Percentiles rank a stretch among this genome's conserved stretches.
Conservation (phyloP, 1,140 invertebrate species). For the Scaptomyza hsui region DNA sequence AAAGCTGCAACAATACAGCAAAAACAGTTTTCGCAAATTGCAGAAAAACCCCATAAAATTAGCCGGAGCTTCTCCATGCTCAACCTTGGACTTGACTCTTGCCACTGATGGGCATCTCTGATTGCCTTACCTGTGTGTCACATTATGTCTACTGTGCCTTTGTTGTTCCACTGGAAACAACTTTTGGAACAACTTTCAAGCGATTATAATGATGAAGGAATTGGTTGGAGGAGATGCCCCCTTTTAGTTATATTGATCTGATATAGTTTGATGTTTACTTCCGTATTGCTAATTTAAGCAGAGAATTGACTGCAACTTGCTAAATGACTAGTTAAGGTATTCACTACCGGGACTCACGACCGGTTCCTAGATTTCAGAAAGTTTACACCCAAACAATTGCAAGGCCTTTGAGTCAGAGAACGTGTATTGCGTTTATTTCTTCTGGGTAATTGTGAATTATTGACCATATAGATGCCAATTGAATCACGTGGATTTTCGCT, state of each 20-base stretch:
- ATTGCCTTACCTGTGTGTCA: slow-evolving; percentile 7
- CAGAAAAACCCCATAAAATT: slow-evolving; percentile 29
- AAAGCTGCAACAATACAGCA: slow-evolving; percentile 4
- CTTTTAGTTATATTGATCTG: slow-evolving; percentile 43
- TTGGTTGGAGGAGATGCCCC: slow-evolving; percentile 16
- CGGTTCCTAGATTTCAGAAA: slow-evolving; percentile 25
- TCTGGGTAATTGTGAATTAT: slow-evolving; percentile 22
- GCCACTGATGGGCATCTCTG: slow-evolving; percentile 27
- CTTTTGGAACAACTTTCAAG: slow-evolving; percentile 75
- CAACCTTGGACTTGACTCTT: slow-evolving; percentile 70
- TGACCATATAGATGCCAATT: background rate
- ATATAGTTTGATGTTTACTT: slow-evolving; percentile 45
- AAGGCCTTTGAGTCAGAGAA: background rate
- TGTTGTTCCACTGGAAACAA: slow-evolving; percentile 47
- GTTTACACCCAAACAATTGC: background rate
- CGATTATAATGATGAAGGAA: slow-evolving; percentile 46
- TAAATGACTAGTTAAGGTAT: slow-evolving; percentile 37
- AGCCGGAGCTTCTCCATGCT: slow-evolving; percentile 30
- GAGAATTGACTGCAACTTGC: slow-evolving; percentile 34
- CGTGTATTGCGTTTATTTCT: slow-evolving; percentile 9
- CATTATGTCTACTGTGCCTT: slow-evolving; percentile 12
- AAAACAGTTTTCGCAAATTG: slow-evolving; percentile 28
- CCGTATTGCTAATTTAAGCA: slow-evolving; percentile 62
- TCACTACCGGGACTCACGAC: slow-evolving; percentile 19
- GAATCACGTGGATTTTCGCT: slow-evolving; percentile 49